Evolutionary conservation across 2,888 invertebrate species (phyloP).

Genomic region (Sarcophaga rosellei): DNA sequence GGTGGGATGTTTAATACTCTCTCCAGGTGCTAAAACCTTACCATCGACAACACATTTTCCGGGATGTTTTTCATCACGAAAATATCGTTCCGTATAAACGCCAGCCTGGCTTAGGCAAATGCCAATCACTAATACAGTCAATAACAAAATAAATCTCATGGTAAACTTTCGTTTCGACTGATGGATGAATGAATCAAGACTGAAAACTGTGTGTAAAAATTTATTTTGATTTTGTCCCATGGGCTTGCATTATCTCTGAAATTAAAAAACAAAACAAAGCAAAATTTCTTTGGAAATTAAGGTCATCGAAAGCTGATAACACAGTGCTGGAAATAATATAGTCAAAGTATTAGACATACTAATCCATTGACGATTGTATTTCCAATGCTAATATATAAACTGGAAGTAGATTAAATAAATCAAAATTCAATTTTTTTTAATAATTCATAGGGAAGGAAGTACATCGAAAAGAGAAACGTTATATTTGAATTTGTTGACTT

Average conservation of each 20-base stretch:
- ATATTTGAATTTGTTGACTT: too few relatives aligned
- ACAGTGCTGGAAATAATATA: background rate
- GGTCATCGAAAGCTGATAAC: constrained; percentile 33
- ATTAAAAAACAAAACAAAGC: background rate
- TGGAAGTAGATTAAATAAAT: too few relatives aligned
- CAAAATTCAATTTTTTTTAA: too few relatives aligned
- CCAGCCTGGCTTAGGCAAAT: constrained; percentile 44
- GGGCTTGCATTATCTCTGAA: too few relatives aligned
- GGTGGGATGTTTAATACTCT: constrained; percentile 66
- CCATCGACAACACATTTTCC: constrained; percentile 64
- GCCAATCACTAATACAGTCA: background rate
- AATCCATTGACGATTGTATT: too few relatives aligned
- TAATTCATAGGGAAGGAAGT: too few relatives aligned
- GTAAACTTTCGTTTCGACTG: background rate
- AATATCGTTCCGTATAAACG: constrained; percentile 55
- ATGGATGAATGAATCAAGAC: background rate
- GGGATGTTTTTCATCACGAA: constrained; percentile 58
- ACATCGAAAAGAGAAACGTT: too few relatives aligned
- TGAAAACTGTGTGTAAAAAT: background rate
- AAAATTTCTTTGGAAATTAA: constrained; percentile 9
- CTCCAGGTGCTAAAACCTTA: constrained; percentile 59
- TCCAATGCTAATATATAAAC: too few relatives aligned
- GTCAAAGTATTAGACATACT: background rate
- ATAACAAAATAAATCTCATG: constrained; percentile 38
- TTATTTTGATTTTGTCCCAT: background rate